Evolutionary conservation across 2,888 invertebrate genomes (phyloP), one percentile per base, ranked within the genome.

Genomic region (Synergus japonicus): DNA sequence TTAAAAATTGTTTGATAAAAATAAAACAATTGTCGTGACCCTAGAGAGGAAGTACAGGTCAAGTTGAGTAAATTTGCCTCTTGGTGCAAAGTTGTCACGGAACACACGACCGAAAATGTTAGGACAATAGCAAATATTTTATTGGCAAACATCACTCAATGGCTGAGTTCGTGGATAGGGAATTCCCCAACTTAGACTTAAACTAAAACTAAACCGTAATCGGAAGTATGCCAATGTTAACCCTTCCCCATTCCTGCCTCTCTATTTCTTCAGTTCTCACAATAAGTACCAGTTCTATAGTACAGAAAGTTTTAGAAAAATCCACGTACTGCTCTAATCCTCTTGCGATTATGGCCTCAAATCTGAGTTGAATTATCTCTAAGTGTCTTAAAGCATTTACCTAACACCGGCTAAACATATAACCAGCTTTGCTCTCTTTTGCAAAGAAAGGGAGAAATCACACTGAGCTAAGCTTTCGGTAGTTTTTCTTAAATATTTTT

Each of bases 391-490:
- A 66, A 22, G 44, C 41, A 18, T 66, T 66, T 66, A 66, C 44
- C n/a, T 43, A 73, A 73, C 49, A 69, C 60, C 22, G 49, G 49
- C 49, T 73, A 73, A 73, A 69, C 69, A 69, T 46, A 66, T 67
- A 41, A 54, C 29, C 49, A 54, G 29, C 29, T 73, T 73, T 37
- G 15, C 29, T 73, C 49, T n/a, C 9, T 29, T 54, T 54, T 54
- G 29, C 54, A 10, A 22, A 12, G 46, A 22, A 67, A 46, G 44
- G 18, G 15, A 9, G 29, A 73, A 54, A 73, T 49, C 49, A 9
- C n/a, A 13, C 15, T 29, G 4, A 69, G 37, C n/a, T 37, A 4
- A 37, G 37, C 37, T 37, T 54, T 37, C 54, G 29, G 49, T 12
- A 73, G 73, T 54, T 54, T 54, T 54, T 3, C 37, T 46, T 9